Percentiles rank a stretch among this genome's conserved stretches.
Conservation (phyloP, 2,113 vertebrate species). For the Gallinago undulata region DNA sequence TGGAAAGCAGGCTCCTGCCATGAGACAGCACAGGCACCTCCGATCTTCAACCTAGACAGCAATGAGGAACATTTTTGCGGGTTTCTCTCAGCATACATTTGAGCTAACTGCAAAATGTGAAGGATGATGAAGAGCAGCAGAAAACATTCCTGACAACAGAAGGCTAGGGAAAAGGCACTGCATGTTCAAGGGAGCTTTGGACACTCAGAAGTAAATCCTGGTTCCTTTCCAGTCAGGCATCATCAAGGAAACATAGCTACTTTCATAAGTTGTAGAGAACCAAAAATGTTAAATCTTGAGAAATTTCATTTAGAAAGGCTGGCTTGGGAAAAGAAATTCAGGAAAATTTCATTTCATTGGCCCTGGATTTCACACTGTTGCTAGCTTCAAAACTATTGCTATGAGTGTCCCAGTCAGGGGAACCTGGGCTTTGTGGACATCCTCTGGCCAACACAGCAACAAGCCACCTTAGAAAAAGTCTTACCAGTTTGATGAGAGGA, state of each 20-base stretch:
- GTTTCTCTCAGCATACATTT: not conserved
- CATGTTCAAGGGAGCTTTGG: not conserved
- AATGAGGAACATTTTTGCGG: not conserved
- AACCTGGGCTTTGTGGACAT: not conserved
- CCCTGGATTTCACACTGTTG: not conserved
- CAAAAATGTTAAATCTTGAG: not conserved
- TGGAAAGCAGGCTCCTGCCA: not conserved
- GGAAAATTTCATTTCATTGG: not conserved
- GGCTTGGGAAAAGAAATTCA: not conserved
- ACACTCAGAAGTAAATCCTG: not conserved
- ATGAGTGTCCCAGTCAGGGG: no score
- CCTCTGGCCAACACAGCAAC: not conserved
- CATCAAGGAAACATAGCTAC: not conserved
- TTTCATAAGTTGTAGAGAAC: not conserved
- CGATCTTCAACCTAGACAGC: not conserved
- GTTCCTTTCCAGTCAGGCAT: not conserved
- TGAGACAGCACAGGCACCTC: not conserved
- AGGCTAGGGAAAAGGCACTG: not conserved
- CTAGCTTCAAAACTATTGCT: rapidly evolving
- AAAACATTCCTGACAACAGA: not conserved
- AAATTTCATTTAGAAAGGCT: not conserved
- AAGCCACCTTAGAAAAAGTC: not conserved
- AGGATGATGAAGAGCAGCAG: not conserved
- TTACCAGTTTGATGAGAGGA: not conserved
- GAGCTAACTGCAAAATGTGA: not conserved